These are phyloP conservation scores for Campopleginae sp. DNA, from an alignment of 2,888 invertebrate species.

Conservation along the genomic window DNA sequence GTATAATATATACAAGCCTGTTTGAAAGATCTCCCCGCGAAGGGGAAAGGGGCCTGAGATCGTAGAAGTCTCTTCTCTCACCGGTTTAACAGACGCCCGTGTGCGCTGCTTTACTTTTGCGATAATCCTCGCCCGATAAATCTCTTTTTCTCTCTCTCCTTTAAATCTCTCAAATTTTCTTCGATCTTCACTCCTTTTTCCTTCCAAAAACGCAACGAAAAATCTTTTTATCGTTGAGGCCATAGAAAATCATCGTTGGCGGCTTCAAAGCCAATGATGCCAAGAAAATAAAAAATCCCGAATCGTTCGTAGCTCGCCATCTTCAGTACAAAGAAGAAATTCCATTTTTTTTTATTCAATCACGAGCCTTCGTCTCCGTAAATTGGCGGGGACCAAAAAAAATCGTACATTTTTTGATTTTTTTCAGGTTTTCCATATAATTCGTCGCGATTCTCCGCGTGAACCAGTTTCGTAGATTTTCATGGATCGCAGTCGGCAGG, in stretches of 20 bases:
- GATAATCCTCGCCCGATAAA: conserved; percentile 58
- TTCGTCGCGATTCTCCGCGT: neutral
- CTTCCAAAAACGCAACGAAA: neutral
- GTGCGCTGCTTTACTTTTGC: conserved; percentile 68
- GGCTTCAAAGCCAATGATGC: neutral
- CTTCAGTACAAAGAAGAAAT: neutral
- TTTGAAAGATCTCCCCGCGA: conserved; percentile 32
- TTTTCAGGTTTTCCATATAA: neutral
- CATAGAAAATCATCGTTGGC: no score
- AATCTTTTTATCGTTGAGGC: neutral
- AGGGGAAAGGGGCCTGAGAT: conserved; percentile 55
- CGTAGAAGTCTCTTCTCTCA: conserved; percentile 65
- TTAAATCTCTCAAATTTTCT: neutral
- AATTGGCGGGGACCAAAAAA: neutral
- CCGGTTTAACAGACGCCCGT: conserved; percentile 63
- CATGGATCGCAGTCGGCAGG: neutral
- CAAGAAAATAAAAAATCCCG: neutral
- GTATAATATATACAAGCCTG: conserved; percentile 28
- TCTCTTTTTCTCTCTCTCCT: neutral
- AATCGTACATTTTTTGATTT: neutral
- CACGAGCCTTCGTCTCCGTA: neutral
- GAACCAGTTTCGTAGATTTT: neutral
- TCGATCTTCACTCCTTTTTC: neutral
- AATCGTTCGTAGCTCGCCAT: neutral
- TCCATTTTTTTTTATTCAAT: neutral